phyloP scores from a whole-genome alignment of 2,888 invertebrate species.

The Sinodicranocentrus sp. region DNA sequence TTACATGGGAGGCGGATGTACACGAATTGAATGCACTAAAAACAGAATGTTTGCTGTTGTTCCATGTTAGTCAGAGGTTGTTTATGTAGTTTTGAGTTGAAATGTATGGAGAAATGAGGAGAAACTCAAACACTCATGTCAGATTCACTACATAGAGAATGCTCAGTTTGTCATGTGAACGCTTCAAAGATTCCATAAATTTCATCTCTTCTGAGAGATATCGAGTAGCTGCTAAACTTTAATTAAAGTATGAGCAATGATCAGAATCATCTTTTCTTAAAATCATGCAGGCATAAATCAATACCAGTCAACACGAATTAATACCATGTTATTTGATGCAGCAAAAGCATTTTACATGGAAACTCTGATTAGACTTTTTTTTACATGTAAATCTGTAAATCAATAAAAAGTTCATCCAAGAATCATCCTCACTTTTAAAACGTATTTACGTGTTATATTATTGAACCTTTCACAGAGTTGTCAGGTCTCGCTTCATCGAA shows the following conservation, averaged over 20 bases:
- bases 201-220: neutral
- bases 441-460: neutral
- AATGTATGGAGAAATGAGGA: too few species aligned
- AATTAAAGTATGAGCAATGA: neutral
- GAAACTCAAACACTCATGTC: too few species aligned
- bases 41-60: too few species aligned
- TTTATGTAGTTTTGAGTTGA: neutral
- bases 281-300: neutral
- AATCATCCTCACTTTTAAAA: too few species aligned
- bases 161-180: too few species aligned
- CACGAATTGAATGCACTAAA: too few species aligned
- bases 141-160: too few species aligned
- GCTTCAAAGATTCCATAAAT: neutral
- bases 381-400: too few species aligned
- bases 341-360: too few species aligned
- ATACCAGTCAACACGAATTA: neutral
- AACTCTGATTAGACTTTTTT: too few species aligned
- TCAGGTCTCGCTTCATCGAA: conserved; percentile 13
- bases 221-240: neutral
- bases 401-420: neutral
- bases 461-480: neutral
- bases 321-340: neutral
- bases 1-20: too few species aligned
- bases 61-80: too few species aligned
- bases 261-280: neutral